These are phyloP conservation scores for Drosophila merina DNA, from an alignment of 2,888 invertebrate species.

Conservation along the genomic window DNA sequence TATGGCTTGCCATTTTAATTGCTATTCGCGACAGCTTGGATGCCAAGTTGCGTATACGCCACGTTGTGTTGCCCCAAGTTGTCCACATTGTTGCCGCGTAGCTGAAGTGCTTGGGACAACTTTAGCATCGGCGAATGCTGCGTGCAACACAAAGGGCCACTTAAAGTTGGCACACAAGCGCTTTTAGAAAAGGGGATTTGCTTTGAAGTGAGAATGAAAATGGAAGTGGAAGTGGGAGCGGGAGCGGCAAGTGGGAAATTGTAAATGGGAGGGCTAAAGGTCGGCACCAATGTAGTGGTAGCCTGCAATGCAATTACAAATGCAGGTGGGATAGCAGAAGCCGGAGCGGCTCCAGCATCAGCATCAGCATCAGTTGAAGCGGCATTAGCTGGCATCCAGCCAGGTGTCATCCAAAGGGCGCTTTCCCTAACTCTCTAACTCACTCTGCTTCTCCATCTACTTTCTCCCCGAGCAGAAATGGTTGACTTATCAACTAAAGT, in stretches of 20 bases:
- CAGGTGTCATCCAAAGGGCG: conserved; percentile 60
- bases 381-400: conserved; percentile 47
- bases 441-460: conserved; percentile 1
- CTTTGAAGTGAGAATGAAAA: conserved; percentile 60
- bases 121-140: conserved; percentile 31
- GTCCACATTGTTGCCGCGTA: conserved; percentile 50
- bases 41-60: conserved; percentile 45
- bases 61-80: conserved; percentile 8
- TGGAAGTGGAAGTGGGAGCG: background rate
- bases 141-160: conserved; percentile 68
- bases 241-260: background rate
- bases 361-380: conserved; percentile 14
- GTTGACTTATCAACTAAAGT: conserved; percentile 77
- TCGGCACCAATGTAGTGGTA: conserved; percentile 32
- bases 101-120: conserved; percentile 30
- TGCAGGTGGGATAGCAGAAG: conserved; percentile 49
- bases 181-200: conserved; percentile 55
- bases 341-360: background rate
- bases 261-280: conserved; percentile 15
- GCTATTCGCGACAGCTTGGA: conserved; percentile 29
- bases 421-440: background rate
- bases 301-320: conserved; percentile 74
- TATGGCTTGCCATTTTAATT: conserved; percentile 44
- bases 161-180: conserved; percentile 61
- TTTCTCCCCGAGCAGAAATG: conserved; percentile 44